A percentile compares a stretch with the other conserved stretches of the same genome.
Evolutionary conservation across 2,888 invertebrate species (phyloP).

Genomic region (Sarcophaga caerulescens): DNA sequence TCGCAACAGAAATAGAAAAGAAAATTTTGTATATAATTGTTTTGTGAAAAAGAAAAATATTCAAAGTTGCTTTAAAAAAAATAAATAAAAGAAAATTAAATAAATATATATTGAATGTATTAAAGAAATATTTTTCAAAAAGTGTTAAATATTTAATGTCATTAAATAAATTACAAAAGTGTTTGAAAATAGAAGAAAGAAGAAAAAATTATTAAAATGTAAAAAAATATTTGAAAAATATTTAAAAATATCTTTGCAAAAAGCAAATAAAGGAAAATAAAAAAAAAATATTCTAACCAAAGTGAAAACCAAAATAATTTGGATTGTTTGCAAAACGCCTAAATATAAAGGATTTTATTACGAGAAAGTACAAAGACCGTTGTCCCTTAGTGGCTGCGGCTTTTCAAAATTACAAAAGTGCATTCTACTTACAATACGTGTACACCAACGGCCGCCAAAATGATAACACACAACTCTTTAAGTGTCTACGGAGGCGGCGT

Average conservation of each 20-base stretch:
- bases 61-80: constrained; percentile 40
- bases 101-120: neutral
- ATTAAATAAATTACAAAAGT: constrained; percentile 9
- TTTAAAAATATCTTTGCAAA: constrained; percentile 51
- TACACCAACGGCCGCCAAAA: constrained; percentile 81
- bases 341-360: constrained; percentile 26
- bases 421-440: constrained; percentile 75
- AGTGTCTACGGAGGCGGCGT: constrained; percentile 82
- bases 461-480: constrained; percentile 82
- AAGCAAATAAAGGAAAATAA: constrained; percentile 33
- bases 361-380: constrained; percentile 61
- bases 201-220: constrained; percentile 36
- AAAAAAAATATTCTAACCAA: constrained; percentile 55
- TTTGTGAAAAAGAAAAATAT: neutral
- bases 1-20: constrained; percentile 20
- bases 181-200: constrained; percentile 37
- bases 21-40: constrained; percentile 24
- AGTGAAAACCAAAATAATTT: constrained; percentile 59
- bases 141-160: no score
- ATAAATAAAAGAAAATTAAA: neutral
- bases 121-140: no score
- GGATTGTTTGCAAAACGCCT: constrained; percentile 42
- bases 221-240: constrained; percentile 62
- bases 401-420: constrained; percentile 73
- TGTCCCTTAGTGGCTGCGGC: constrained; percentile 65